A percentile compares a stretch with the other conserved stretches of the same genome.
Evolutionary conservation across 2,888 invertebrate genomes (phyloP).

Genomic region (Hyposoter didymator): DNA sequence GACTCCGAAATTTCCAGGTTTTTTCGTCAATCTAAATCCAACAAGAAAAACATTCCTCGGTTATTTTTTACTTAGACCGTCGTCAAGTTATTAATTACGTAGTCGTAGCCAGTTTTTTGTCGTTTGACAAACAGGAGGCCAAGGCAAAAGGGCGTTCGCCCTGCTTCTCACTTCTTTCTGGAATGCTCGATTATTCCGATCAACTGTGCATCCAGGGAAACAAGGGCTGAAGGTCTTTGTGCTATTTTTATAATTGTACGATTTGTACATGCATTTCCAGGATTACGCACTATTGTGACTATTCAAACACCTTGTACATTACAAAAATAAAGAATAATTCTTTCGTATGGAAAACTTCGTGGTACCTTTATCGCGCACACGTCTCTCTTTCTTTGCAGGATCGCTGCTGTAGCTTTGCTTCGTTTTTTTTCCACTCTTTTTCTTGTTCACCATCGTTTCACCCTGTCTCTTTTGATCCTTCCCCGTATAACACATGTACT

Average conservation of each 20-base stretch:
- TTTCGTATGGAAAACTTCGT: constrained; percentile 45
- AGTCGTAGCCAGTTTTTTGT: too few species aligned
- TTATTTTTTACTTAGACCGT: background rate
- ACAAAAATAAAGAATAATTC: background rate
- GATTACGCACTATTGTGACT: background rate
- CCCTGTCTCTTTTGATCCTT: constrained; percentile 24
- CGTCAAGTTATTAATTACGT: too few species aligned
- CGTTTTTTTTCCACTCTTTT: background rate
- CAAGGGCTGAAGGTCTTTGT: background rate
- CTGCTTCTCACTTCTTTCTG: too few species aligned
- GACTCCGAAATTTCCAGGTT: background rate
- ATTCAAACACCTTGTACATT: background rate
- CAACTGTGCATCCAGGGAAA: background rate
- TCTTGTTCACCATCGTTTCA: constrained; percentile 25
- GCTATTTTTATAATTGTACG: background rate
- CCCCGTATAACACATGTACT: constrained; percentile 41
- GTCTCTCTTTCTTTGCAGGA: constrained; percentile 5
- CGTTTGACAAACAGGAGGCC: too few species aligned
- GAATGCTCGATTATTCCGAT: background rate
- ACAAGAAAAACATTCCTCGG: background rate
- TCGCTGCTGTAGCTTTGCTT: constrained; percentile 5
- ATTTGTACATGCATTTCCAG: background rate
- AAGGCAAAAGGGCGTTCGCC: too few species aligned
- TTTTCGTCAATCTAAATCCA: background rate
- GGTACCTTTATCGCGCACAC: constrained; percentile 30